These are phyloP conservation scores for Megaustenia siamemsis DNA, from an alignment of 2,888 invertebrate genomes.

Conservation along the genomic window DNA sequence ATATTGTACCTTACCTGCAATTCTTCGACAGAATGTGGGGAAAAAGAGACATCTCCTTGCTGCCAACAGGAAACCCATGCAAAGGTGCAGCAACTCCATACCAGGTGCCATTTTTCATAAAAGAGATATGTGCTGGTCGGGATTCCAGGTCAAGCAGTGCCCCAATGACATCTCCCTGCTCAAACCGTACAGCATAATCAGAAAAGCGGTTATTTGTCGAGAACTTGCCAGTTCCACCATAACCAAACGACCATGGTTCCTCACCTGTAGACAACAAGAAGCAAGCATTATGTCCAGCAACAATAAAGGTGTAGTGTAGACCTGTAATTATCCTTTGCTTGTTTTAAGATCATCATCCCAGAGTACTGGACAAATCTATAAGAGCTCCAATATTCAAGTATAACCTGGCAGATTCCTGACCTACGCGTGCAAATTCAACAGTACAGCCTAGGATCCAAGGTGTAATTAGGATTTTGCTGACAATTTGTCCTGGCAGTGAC, in stretches of 20 bases:
- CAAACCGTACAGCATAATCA: constrained; percentile 88
- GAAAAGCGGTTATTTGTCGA: constrained; percentile 88
- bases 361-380: no score
- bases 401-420: no score
- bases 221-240: constrained; percentile 91
- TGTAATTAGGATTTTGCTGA: no score
- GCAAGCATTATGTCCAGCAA: no score
- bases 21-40: constrained; percentile 96
- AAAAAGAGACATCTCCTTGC: constrained; percentile 86
- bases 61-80: constrained; percentile 83
- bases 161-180: constrained; percentile 90
- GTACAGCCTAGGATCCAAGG: no score
- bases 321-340: no score
- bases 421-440: no score
- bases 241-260: constrained; percentile 87
- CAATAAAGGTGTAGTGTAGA: no score
- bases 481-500: no score
- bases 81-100: constrained; percentile 88
- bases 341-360: no score
- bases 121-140: constrained; percentile 87
- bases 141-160: constrained; percentile 85
- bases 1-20: constrained; percentile 80
- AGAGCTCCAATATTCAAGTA: no score
- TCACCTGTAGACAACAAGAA: constrained; percentile 85
- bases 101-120: constrained; percentile 90